Evolutionary conservation across 2,888 invertebrate species (phyloP), one percentile per base, ranked within the genome.

Genomic region (Entomobrya multifasciata): DNA sequence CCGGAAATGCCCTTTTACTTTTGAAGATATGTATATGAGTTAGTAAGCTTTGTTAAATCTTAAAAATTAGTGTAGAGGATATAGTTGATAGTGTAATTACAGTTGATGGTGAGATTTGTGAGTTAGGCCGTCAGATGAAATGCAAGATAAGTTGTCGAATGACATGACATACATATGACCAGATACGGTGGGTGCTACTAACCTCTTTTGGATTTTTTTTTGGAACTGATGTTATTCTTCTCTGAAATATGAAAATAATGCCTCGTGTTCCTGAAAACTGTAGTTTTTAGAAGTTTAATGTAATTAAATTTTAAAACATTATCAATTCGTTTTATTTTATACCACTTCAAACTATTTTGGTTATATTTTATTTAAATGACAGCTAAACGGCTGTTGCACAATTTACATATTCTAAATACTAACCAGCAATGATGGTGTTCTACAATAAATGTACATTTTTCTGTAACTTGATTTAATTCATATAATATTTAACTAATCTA

Each of bases 1-100:
- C 70, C 70, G n/a, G n/a, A 36, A 70, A 52, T 49, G 49, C 72
- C 72, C 72, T 30, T 74, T 74, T 74, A 52, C 72, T 74, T 74
- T 74, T 74, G 49, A 52, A 52, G 52, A 25, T 52, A 49, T 72
- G 15, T 72, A 10, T 15, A 6, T 57, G 2, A n/a, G 22, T 57
- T 57, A 22, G 17, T 57, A 5, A 25, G 11, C n/a, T 25, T 57
- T 13, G 17, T n/a, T 13, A n/a, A n/a, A n/a, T n/a, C n/a, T 27
- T 8, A n/a, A 30, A 62, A 62, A 30, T 1, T 62, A 27, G 17
- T 30, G 13, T 15, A n/a, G n/a, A n/a, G n/a, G n/a, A n/a, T n/a
- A 22, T 20, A 30, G 60, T 62, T 6, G 30, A 41, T 10, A 20
- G 57, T 65, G 65, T n/a, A 41, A 20, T 17, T n/a, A 62, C 20